Conservation (phyloP, 2,888 invertebrate species). For the Cryptocephalus moraei region DNA sequence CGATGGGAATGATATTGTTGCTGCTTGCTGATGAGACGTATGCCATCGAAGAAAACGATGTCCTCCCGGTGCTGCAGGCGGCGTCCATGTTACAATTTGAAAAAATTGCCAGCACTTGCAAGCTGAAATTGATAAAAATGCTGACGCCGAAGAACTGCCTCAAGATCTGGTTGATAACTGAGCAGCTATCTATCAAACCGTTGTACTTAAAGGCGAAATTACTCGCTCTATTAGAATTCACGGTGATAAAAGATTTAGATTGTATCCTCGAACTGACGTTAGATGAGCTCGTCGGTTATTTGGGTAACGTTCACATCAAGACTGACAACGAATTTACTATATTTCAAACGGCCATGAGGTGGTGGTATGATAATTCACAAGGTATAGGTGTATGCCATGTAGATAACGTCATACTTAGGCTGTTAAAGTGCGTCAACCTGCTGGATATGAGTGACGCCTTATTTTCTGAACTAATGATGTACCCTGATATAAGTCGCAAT, state of each 20-base stretch:
- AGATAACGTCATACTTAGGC: conserved; percentile 18
- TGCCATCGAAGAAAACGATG: conserved; percentile 24
- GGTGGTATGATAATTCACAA: conserved; percentile 30
- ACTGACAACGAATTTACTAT: conserved; percentile 29
- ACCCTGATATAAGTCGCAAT: conserved; percentile 23
- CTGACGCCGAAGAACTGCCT: conserved; percentile 27
- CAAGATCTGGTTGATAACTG: conserved; percentile 29
- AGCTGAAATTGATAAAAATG: conserved; percentile 19
- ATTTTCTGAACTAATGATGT: conserved; percentile 25
- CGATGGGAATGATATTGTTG: conserved; percentile 32
- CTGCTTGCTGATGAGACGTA: conserved; percentile 25
- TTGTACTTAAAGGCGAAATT: conserved; percentile 31
- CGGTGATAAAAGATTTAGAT: conserved; percentile 24
- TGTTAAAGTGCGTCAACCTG: conserved; percentile 31
- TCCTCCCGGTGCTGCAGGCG: conserved; percentile 30
- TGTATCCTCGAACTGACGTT: conserved; percentile 26
- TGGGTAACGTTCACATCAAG: conserved; percentile 26
- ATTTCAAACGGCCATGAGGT: conserved; percentile 32
- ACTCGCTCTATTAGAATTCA: conserved; percentile 29
- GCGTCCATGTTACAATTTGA: conserved; percentile 38
- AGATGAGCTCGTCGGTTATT: conserved; percentile 29
- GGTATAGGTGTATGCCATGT: conserved; percentile 5
- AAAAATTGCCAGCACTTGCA: conserved; percentile 25
- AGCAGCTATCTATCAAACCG: conserved; percentile 26
- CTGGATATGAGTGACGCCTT: conserved; percentile 17